phyloP scores from a whole-genome alignment of 53 echinoderm and acorn worm species.

The Zoroaster sp. region DNA sequence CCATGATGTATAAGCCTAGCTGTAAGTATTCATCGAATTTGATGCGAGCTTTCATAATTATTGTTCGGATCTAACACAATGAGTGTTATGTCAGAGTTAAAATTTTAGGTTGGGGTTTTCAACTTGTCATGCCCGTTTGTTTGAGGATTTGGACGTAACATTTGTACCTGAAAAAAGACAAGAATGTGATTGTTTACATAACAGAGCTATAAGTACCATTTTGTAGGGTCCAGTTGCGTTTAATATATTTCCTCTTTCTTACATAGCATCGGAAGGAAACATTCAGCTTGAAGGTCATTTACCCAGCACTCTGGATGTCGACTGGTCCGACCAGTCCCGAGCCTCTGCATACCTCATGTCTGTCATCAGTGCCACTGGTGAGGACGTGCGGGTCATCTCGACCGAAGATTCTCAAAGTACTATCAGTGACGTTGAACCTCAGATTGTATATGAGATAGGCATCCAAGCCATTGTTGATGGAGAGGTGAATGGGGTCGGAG shows the following conservation, averaged over 20 bases:
- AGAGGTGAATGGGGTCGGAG: slow-evolving; percentile 8
- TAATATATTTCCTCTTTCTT: neutral
- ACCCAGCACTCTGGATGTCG: slow-evolving; percentile 11
- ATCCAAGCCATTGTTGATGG: slow-evolving; percentile 7
- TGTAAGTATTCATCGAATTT: too few relatives aligned
- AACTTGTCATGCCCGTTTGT: too few relatives aligned
- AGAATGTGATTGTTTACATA: too few relatives aligned
- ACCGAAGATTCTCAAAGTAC: slow-evolving; percentile 2
- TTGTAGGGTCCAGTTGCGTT: too few relatives aligned
- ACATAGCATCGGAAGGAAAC: neutral
- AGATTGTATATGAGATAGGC: slow-evolving; percentile 17
- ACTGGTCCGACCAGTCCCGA: neutral
- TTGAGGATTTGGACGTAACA: too few relatives aligned
- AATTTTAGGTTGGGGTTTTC: too few relatives aligned
- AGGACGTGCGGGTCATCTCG: slow-evolving; percentile 24
- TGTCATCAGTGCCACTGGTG: slow-evolving; percentile 13
- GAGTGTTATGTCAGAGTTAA: too few relatives aligned
- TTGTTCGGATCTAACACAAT: too few relatives aligned
- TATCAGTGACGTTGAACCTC: slow-evolving; percentile 6
- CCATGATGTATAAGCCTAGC: too few relatives aligned
- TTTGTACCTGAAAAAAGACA: too few relatives aligned
- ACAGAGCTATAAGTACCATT: too few relatives aligned
- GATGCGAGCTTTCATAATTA: too few relatives aligned
- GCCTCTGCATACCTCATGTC: slow-evolving; percentile 30
- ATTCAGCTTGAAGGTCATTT: neutral